Evolutionary conservation across 1,140 invertebrate genomes (phyloP).

Genomic region (Linepithema humile): DNA sequence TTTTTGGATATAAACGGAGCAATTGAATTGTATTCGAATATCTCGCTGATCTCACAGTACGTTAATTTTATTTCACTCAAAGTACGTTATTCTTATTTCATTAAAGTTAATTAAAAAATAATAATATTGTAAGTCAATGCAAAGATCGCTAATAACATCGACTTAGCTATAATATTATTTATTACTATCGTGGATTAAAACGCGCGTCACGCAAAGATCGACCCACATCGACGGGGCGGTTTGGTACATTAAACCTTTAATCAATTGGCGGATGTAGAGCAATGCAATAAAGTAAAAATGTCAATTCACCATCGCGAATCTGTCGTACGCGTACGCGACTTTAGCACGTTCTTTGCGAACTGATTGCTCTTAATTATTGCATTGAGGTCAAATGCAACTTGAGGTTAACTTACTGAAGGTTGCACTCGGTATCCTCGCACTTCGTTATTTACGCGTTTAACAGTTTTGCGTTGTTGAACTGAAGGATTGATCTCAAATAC

Average conservation of each 20-base stretch:
- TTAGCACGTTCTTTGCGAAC: conserved; percentile 68
- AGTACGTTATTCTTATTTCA: background rate
- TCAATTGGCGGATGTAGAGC: conserved; percentile 66
- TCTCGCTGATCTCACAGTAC: background rate
- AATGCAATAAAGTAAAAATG: conserved; percentile 52
- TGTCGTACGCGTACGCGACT: conserved; percentile 31
- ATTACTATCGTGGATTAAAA: background rate
- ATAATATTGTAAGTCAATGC: background rate
- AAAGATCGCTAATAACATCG: background rate
- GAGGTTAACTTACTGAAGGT: conserved; percentile 72
- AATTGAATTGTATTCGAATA: background rate
- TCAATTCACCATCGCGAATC: conserved; percentile 63
- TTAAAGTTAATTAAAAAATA: background rate
- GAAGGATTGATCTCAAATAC: conserved; percentile 33
- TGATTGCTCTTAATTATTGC: conserved; percentile 78
- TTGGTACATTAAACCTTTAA: conserved; percentile 29
- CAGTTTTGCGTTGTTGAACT: conserved; percentile 45
- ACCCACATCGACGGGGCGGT: conserved; percentile 20
- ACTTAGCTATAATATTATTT: background rate
- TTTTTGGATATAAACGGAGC: background rate
- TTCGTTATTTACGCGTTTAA: conserved; percentile 46
- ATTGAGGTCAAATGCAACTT: conserved; percentile 77
- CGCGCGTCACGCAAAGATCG: background rate
- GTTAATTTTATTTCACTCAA: too few relatives aligned
- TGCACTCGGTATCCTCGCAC: conserved; percentile 56